Evolutionary conservation across 2,113 vertebrate genomes (phyloP).

Genomic region (Megalops atlanticus): DNA sequence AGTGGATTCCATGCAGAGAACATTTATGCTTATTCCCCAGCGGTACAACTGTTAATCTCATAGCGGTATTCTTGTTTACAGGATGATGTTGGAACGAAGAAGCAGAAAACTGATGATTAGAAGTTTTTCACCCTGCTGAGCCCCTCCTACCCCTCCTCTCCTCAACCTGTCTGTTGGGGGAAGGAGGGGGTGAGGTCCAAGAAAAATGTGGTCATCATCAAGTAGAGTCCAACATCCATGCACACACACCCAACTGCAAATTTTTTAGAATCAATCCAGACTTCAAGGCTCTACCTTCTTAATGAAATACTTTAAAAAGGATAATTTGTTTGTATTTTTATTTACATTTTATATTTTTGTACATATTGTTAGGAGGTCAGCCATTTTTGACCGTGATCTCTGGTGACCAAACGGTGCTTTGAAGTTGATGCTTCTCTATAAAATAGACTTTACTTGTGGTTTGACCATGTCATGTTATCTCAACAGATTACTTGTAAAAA

Average conservation of each 20-base stretch:
- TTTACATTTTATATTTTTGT: constrained; percentile 98
- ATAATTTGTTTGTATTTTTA: constrained; percentile 96
- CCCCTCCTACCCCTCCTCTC: constrained; percentile 39
- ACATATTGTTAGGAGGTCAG: constrained; percentile 89
- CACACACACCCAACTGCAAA: constrained; percentile 60
- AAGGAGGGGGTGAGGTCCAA: neutral
- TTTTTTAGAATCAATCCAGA: constrained; percentile 75
- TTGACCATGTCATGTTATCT: constrained; percentile 79
- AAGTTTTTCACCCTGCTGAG: constrained; percentile 40
- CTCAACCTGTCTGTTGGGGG: constrained; percentile 35
- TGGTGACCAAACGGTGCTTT: constrained; percentile 82
- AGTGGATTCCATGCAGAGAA: too few relatives aligned
- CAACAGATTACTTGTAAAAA: constrained; percentile 78
- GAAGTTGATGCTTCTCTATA: constrained; percentile 69
- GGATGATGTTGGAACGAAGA: constrained; percentile 85
- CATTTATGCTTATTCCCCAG: too few relatives aligned
- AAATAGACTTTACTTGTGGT: constrained; percentile 81
- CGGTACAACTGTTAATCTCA: neutral
- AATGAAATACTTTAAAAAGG: constrained; percentile 85
- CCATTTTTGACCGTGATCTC: constrained; percentile 83
- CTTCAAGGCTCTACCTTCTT: constrained; percentile 85
- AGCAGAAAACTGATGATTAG: constrained; percentile 87
- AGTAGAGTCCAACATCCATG: constrained; percentile 56
- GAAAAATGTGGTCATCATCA: constrained; percentile 70
- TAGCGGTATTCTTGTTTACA: constrained; percentile 56